Percentiles rank a stretch among this genome's conserved stretches.
Conservation (phyloP, 1,140 invertebrate genomes). For the Pachyrhynchus sulphureomaculatus region DNA sequence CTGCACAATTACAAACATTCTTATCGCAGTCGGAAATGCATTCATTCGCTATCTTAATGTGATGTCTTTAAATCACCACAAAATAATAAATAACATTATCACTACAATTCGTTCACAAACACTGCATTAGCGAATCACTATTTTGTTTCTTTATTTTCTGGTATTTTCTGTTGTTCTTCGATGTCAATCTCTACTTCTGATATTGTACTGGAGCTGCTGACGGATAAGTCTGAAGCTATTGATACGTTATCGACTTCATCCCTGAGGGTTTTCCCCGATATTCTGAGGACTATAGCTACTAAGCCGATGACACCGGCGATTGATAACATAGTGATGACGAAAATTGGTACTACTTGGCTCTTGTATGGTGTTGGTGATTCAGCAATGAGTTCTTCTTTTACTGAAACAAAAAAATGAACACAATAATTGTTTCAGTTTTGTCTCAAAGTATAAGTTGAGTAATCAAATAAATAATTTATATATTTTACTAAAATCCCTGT, state of each 20-base stretch:
- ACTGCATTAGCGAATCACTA: neutral
- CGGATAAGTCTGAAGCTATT: constrained; percentile 43
- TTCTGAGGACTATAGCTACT: constrained; percentile 38
- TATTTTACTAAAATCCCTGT: no score
- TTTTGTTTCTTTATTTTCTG: constrained; percentile 3
- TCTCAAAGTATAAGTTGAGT: no score
- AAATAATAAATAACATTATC: constrained; percentile 18
- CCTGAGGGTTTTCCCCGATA: constrained; percentile 31
- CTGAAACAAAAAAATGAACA: no score
- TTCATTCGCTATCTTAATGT: neutral
- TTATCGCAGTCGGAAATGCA: constrained; percentile 6
- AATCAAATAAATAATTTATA: no score
- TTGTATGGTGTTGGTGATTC: constrained; percentile 7
- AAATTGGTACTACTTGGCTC: constrained; percentile 42
- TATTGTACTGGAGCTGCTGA: constrained; percentile 42
- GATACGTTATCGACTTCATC: constrained; percentile 43
- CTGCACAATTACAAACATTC: neutral
- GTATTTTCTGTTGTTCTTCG: constrained; percentile 9
- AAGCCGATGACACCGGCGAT: constrained; percentile 45
- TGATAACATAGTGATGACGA: constrained; percentile 43
- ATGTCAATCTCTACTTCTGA: constrained; percentile 34
- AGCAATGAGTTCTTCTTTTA: constrained; percentile 31
- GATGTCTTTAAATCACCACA: no score
- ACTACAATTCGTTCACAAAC: neutral
- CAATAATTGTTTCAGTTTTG: no score